phyloP scores from a whole-genome alignment of 2,113 vertebrate species.

The Pelecanus crispus region DNA sequence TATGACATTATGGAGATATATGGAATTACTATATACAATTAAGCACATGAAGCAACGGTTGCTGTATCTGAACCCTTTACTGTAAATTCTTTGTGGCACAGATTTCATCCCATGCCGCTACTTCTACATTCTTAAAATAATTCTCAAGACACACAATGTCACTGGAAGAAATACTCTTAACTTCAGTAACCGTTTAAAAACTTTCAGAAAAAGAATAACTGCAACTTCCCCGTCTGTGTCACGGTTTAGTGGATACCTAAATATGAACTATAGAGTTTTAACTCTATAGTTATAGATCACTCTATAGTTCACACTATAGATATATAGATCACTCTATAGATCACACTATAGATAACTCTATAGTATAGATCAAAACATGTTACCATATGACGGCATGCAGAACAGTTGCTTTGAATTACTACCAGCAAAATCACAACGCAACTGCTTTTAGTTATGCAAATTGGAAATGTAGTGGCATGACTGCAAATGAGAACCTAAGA shows the following conservation, averaged over 20 bases:
- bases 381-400: neutral
- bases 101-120: neutral
- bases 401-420: neutral
- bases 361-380: neutral
- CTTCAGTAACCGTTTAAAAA: neutral
- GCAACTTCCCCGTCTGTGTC: neutral
- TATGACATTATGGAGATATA: neutral
- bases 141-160: neutral
- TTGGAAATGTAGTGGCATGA: neutral
- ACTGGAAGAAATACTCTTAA: neutral
- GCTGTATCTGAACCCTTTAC: neutral
- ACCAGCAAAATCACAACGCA: neutral
- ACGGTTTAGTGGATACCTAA: neutral
- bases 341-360: too few species aligned
- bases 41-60: neutral
- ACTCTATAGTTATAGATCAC: too few species aligned
- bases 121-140: neutral
- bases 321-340: too few species aligned
- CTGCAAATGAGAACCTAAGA: neutral
- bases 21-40: neutral
- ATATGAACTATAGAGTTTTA: neutral
- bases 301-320: too few species aligned
- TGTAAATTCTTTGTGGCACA: neutral
- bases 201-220: neutral
- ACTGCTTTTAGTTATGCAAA: neutral